Conservation (phyloP, 2,113 vertebrate species). For the Hippocampus mohnikei region DNA sequence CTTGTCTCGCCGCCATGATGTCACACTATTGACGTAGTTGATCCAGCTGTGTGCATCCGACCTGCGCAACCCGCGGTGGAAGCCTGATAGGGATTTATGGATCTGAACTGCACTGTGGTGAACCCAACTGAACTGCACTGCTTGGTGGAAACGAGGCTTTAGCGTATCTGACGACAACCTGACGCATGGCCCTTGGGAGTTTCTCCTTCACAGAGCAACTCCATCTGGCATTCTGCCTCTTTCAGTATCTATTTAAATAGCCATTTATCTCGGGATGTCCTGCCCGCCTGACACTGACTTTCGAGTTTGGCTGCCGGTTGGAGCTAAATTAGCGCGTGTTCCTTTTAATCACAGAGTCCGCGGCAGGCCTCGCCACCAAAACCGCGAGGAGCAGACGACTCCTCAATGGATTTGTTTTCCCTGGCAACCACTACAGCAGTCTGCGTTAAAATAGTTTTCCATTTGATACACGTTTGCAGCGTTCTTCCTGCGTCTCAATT, state of each 20-base stretch:
- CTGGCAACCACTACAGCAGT: slow-evolving; percentile 63
- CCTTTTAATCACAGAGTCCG: slow-evolving; percentile 66
- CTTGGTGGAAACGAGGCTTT: neutral
- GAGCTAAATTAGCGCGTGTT: slow-evolving; percentile 60
- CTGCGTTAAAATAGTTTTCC: slow-evolving; percentile 72
- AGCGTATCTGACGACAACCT: neutral
- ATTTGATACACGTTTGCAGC: slow-evolving; percentile 64
- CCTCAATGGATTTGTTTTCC: slow-evolving; percentile 69
- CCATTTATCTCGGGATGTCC: slow-evolving; percentile 32
- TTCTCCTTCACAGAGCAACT: neutral
- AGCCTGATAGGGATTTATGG: slow-evolving; percentile 1
- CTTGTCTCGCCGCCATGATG: neutral
- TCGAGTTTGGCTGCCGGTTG: slow-evolving; percentile 33
- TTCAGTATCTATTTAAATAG: neutral
- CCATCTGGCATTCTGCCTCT: neutral
- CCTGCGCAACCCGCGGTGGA: neutral
- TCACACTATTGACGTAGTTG: slow-evolving; percentile 3
- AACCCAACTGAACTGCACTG: neutral
- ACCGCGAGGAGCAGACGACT: slow-evolving; percentile 64
- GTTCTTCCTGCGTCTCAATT: slow-evolving; percentile 68
- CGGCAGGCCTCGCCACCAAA: slow-evolving; percentile 59
- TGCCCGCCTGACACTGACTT: slow-evolving; percentile 32
- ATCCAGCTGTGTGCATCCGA: neutral
- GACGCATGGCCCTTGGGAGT: neutral
- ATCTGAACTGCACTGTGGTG: neutral